A percentile compares a stretch with the other conserved stretches of the same genome.
These are phyloP conservation scores for Netelia melanura DNA, from an alignment of 2,888 invertebrate species.

Conservation along the genomic window DNA sequence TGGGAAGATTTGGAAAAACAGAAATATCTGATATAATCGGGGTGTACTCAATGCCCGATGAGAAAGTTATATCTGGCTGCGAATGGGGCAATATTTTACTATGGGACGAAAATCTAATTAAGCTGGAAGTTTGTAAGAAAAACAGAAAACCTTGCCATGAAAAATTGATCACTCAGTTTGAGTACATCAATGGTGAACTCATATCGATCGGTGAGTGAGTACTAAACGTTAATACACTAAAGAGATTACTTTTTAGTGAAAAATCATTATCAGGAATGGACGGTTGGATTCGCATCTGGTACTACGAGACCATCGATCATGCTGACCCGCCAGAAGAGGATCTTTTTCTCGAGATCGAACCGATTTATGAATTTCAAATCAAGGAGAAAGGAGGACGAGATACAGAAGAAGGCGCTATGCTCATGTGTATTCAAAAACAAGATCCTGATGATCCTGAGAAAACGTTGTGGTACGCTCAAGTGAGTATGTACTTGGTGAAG, in stretches of 20 bases:
- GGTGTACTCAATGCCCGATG: slow-evolving; percentile 94
- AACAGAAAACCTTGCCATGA: slow-evolving; percentile 91
- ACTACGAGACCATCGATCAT: slow-evolving; percentile 95
- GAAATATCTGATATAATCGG: slow-evolving; percentile 96
- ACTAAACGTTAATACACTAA: too few relatives aligned
- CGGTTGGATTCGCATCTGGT: slow-evolving; percentile 94
- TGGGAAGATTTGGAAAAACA: slow-evolving; percentile 97
- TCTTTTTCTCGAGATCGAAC: slow-evolving; percentile 93
- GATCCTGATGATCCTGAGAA: slow-evolving; percentile 81
- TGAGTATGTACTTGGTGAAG: slow-evolving; percentile 82
- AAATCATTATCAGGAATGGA: slow-evolving; percentile 87
- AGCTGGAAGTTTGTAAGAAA: slow-evolving; percentile 92
- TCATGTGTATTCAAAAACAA: slow-evolving; percentile 86
- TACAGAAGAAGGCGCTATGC: slow-evolving; percentile 68
- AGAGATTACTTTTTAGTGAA: neutral
- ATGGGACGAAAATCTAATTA: slow-evolving; percentile 96
- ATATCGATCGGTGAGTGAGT: slow-evolving; percentile 86
- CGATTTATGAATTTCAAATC: slow-evolving; percentile 93
- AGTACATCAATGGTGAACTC: slow-evolving; percentile 85
- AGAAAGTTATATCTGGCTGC: slow-evolving; percentile 94
- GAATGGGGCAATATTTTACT: slow-evolving; percentile 96
- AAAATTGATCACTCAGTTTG: slow-evolving; percentile 89
- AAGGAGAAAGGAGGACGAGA: slow-evolving; percentile 80
- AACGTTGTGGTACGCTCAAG: slow-evolving; percentile 91
- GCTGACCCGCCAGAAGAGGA: slow-evolving; percentile 94